Percentiles rank a stretch among this genome's conserved stretches.
phyloP scores from a whole-genome alignment of 2,797 vertebrate species.

The Galagoides demidoff region DNA sequence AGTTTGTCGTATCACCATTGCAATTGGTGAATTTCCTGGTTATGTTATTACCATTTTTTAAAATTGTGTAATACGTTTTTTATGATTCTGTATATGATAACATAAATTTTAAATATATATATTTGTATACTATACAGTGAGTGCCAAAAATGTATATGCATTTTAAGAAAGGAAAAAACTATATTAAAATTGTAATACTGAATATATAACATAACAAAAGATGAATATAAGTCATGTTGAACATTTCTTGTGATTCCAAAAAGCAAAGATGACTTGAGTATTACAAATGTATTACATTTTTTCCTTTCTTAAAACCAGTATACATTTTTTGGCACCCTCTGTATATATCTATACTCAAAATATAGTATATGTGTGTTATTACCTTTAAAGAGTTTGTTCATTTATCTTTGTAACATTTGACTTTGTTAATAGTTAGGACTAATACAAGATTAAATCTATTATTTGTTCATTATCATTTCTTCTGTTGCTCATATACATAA shows the following conservation, averaged over 20 bases:
- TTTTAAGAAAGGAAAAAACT: too few relatives aligned
- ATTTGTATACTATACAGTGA: not conserved
- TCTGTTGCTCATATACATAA: not conserved
- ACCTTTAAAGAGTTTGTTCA: not conserved
- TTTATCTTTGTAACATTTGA: not conserved
- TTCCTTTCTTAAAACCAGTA: too few relatives aligned
- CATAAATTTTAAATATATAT: slow-evolving; percentile 3
- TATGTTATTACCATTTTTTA: not conserved
- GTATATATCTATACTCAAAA: not conserved
- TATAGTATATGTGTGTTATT: not conserved
- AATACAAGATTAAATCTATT: not conserved
- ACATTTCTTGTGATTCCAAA: too few relatives aligned
- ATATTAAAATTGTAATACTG: too few relatives aligned
- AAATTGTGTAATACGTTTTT: not conserved
- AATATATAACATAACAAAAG: too few relatives aligned
- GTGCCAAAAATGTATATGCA: too few relatives aligned
- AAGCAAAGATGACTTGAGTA: too few relatives aligned
- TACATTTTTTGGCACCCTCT: too few relatives aligned
- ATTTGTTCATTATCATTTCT: not conserved
- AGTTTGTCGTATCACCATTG: not conserved
- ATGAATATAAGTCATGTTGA: too few relatives aligned
- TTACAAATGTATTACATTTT: too few relatives aligned
- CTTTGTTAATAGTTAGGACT: not conserved
- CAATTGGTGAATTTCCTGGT: not conserved
- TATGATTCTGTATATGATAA: not conserved